Evolutionary conservation across 53 echinoderm and acorn worm genomes (phyloP).

Genomic region (Pentamera pediparva): DNA sequence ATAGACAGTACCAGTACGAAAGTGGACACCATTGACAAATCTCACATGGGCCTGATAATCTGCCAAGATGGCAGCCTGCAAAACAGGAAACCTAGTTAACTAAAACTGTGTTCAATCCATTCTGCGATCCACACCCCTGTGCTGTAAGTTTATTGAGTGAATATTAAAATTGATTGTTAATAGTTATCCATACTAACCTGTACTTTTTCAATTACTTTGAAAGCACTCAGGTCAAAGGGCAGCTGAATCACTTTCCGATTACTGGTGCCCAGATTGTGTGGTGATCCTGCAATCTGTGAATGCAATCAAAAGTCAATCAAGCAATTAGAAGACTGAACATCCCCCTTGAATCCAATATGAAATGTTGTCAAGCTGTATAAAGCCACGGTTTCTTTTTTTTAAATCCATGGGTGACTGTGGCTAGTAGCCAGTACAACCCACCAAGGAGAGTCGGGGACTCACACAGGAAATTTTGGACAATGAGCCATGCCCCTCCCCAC

Average conservation of each 20-base stretch:
- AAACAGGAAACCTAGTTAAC: neutral
- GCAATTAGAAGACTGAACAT: no score
- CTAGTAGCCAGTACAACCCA: no score
- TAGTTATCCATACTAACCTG: no score
- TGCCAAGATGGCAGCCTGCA: neutral
- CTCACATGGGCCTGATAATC: neutral
- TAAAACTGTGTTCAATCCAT: neutral
- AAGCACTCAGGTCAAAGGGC: slow-evolving; percentile 73
- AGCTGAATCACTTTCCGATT: slow-evolving; percentile 69
- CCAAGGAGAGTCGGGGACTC: no score
- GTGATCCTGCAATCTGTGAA: slow-evolving; percentile 7
- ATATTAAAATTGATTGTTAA: neutral
- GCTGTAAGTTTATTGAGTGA: neutral
- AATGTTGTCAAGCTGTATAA: no score
- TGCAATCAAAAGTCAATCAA: neutral
- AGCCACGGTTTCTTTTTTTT: no score
- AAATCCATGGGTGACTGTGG: no score
- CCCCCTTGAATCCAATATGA: no score
- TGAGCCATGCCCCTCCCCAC: no score
- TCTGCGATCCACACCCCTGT: neutral
- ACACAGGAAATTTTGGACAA: no score
- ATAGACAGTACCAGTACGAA: no score
- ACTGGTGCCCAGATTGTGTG: slow-evolving; percentile 67
- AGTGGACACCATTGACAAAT: no score
- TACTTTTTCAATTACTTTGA: slow-evolving; percentile 68